Evolutionary conservation across 1,140 invertebrate genomes (phyloP), one percentile per base, ranked within the genome.

Genomic region (Drosophila cardini): DNA sequence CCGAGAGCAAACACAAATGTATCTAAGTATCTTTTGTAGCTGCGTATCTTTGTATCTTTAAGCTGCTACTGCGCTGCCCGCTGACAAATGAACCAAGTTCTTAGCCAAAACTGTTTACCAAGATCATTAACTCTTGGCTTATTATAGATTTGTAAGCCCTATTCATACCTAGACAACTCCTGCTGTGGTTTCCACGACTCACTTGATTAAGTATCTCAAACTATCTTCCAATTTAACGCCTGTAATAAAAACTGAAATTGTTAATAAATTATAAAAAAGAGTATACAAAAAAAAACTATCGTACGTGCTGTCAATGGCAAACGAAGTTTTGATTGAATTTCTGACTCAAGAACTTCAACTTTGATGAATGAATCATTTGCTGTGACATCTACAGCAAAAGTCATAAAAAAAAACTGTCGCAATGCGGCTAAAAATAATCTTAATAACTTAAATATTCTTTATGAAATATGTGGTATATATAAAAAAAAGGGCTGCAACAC

Each of bases 281-380:
- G n/a, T n/a, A n/a, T n/a, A 42, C 21, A 56, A 7, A 26, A 26
- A 52, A 21, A 38, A 38, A 40, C 32, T 18, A 4, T 5, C 32
- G 68, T 64, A 64, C 69, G 69, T 72, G 61, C 65, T 72, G 69
- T 52, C 52, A 72, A 72, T 72, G 42, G 43, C 15, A 21, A 72
- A 57, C 16, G 61, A 48, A 45, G 34, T 46, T 56, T 30, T 8
- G 16, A 61, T 32, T 0, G 32, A 65, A 65, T 65, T 57, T 57
- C 57, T 56, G 50, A 48, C 69, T 43, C 40, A 30, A n/a, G 30
- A 56, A 63, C 32, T 52, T 60, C 65, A 60, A 9, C 21, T 40
- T 45, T 64, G 60, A 64, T 64, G 34, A 50, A 48, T 40, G 60
- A 34, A 34, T 63, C 60, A 70, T 45, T 45, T 56, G 40, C 32